Evolutionary conservation across 2,888 invertebrate species (phyloP).

Genomic region (Acanthosepion esculentum): DNA sequence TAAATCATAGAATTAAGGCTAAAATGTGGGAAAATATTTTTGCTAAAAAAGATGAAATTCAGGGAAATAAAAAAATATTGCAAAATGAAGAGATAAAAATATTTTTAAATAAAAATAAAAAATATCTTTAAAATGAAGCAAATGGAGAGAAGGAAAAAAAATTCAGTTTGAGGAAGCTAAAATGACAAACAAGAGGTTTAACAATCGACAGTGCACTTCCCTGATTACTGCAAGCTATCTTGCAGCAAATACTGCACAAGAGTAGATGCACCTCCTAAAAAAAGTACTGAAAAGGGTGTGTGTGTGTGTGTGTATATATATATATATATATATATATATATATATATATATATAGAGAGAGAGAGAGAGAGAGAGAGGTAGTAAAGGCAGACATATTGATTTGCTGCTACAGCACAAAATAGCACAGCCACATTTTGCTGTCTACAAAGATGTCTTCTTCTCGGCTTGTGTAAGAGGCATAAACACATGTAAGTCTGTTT

Average conservation of each 20-base stretch:
- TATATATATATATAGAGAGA: neutral
- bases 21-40: neutral
- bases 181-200: constrained; percentile 11
- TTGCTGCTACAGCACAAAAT: neutral
- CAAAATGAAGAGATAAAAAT: neutral
- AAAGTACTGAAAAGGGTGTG: too few relatives aligned
- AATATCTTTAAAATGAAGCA: neutral
- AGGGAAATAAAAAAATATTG: neutral
- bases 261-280: neutral
- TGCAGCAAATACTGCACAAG: constrained; percentile 1
- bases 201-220: constrained; percentile 33
- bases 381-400: neutral
- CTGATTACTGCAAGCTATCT: constrained; percentile 33
- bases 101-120: neutral
- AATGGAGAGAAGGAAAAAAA: neutral
- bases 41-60: neutral
- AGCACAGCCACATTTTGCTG: neutral
- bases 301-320: neutral
- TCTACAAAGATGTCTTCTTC: constrained; percentile 7
- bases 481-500: constrained; percentile 33
- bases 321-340: neutral
- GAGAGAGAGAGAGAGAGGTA: neutral
- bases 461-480: neutral
- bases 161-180: neutral
- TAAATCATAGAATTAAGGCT: neutral